Conservation (phyloP, 2,797 vertebrate species). For the Alectoris magna region DNA sequence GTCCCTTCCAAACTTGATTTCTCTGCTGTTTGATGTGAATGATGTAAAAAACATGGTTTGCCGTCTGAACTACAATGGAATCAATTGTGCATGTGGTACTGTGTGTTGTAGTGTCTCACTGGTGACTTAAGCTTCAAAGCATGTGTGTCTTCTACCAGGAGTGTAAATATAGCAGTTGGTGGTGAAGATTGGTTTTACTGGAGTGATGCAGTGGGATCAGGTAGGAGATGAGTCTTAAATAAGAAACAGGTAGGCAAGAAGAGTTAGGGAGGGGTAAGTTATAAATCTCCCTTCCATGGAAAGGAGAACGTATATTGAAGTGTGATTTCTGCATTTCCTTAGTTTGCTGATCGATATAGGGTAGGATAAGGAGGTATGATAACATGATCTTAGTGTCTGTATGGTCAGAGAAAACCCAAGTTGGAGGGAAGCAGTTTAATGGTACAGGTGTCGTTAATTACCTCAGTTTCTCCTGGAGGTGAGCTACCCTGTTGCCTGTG, state of each 20-base stretch:
- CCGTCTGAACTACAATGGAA: neutral
- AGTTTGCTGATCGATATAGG: neutral
- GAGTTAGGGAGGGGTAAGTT: neutral
- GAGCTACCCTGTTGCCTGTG: neutral
- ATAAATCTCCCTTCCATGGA: neutral
- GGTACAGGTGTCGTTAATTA: neutral
- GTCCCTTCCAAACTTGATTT: accelerated
- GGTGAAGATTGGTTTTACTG: neutral
- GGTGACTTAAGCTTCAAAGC: neutral
- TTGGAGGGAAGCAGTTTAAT: neutral
- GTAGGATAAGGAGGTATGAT: neutral
- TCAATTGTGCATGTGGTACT: neutral
- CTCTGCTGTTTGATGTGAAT: neutral
- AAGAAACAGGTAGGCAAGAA: neutral
- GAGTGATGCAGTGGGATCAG: neutral
- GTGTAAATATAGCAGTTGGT: neutral
- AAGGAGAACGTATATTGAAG: neutral
- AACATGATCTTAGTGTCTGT: neutral
- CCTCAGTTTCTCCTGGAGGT: neutral
- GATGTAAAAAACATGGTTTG: neutral
- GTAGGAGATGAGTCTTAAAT: neutral
- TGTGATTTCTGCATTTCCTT: neutral
- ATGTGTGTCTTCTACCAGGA: neutral
- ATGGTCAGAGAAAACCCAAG: neutral
- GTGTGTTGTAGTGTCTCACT: neutral